A percentile compares a stretch with the other conserved stretches of the same genome.
Conservation (phyloP, 2,797 vertebrate genomes). For the Tiaroga cobitis region DNA sequence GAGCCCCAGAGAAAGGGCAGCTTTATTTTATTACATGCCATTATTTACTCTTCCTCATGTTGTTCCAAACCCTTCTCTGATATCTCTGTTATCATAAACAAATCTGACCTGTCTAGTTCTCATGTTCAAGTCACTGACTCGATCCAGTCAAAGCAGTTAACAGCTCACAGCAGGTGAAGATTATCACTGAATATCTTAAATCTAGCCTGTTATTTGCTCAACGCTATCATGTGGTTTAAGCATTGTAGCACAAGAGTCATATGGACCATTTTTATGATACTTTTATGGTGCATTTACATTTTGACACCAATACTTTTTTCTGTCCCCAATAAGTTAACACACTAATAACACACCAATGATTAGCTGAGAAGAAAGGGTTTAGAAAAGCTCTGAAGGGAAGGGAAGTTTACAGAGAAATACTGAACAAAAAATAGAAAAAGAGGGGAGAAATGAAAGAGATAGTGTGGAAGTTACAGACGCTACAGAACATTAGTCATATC, state of each 20-base stretch:
- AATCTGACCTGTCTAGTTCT: not conserved
- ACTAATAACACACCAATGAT: not conserved
- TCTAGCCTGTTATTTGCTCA: too few relatives aligned
- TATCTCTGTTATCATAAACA: not conserved
- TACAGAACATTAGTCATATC: slow-evolving; percentile 65
- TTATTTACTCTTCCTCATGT: not conserved
- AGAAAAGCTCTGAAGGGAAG: not conserved
- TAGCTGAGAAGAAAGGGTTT: not conserved
- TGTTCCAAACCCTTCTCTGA: slow-evolving; percentile 13
- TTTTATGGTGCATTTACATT: not conserved
- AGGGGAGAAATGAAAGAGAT: slow-evolving; percentile 38
- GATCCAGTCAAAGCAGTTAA: not conserved
- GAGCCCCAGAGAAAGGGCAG: slow-evolving; percentile 41
- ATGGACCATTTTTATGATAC: not conserved
- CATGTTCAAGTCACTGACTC: not conserved
- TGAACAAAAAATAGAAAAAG: slow-evolving; percentile 31
- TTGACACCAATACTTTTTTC: not conserved
- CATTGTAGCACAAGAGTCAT: not conserved
- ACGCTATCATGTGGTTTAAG: not conserved
- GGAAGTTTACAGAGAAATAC: slow-evolving; percentile 36
- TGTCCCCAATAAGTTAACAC: not conserved
- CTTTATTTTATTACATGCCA: not conserved
- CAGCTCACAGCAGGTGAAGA: not conserved
- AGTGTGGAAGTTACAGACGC: slow-evolving; percentile 56
- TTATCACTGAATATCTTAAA: not conserved